Evolutionary conservation across 2,113 vertebrate genomes (phyloP).

Genomic region (Scophthalmus maximus): DNA sequence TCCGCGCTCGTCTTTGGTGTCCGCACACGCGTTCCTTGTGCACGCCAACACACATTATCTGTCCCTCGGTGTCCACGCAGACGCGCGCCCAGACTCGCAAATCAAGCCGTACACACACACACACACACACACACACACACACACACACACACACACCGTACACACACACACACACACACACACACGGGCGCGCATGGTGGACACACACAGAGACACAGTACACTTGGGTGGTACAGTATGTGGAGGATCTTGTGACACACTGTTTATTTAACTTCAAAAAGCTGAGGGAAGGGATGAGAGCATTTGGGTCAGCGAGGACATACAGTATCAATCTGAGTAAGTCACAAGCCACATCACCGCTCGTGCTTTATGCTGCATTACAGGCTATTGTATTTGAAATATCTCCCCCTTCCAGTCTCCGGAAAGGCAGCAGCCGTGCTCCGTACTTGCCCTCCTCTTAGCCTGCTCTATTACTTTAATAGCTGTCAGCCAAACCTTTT

Average conservation of each 20-base stretch:
- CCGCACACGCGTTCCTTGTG: conserved; percentile 35
- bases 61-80: conserved; percentile 31
- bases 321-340: conserved; percentile 65
- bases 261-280: conserved; percentile 79
- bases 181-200: too few relatives aligned
- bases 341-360: conserved; percentile 67
- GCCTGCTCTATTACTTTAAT: conserved; percentile 47
- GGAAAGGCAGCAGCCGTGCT: conserved; percentile 39
- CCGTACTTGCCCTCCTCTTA: conserved; percentile 22
- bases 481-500: conserved; percentile 43
- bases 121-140: too few relatives aligned
- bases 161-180: conserved; percentile 62
- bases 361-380: conserved; percentile 33
- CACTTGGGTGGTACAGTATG: conserved; percentile 79
- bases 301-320: conserved; percentile 68
- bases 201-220: conserved; percentile 54
- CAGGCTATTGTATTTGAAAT: conserved; percentile 54
- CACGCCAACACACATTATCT: conserved; percentile 37
- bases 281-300: conserved; percentile 70
- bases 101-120: conserved; percentile 60
- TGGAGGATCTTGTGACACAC: conserved; percentile 70
- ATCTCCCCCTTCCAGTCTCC: conserved; percentile 46
- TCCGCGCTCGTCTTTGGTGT: conserved; percentile 10
- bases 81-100: conserved; percentile 43
- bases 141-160: conserved; percentile 43